phyloP scores from a whole-genome alignment of 2,113 vertebrate genomes.

The Microcebus murinus region DNA sequence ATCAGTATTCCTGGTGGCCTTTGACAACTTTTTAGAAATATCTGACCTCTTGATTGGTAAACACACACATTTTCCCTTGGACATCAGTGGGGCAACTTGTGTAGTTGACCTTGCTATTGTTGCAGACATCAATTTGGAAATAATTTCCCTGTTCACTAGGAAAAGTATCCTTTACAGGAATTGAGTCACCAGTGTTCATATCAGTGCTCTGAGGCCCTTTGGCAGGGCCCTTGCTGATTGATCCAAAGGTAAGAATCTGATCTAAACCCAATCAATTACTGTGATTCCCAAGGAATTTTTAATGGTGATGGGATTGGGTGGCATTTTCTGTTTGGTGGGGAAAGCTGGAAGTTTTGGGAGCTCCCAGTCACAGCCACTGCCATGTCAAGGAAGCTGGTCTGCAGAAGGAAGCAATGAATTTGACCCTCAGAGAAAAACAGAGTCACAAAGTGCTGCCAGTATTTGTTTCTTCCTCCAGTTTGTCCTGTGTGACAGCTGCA shows the following conservation, averaged over 20 bases:
- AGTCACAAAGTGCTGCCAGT: not conserved
- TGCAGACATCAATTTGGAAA: not conserved
- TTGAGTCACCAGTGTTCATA: not conserved
- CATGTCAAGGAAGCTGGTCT: not conserved
- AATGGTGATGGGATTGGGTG: not conserved
- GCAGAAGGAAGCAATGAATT: too few species aligned
- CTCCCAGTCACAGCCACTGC: not conserved
- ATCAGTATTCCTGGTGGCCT: not conserved
- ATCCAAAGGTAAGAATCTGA: not conserved
- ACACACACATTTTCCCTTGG: not conserved
- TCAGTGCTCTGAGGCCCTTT: not conserved
- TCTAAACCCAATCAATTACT: not conserved
- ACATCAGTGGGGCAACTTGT: not conserved
- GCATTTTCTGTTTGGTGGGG: not conserved
- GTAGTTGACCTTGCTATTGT: not conserved
- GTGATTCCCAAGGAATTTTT: not conserved
- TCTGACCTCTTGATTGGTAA: not conserved
- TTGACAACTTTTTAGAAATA: not conserved
- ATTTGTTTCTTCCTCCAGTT: not conserved
- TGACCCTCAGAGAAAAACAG: not conserved
- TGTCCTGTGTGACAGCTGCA: not conserved
- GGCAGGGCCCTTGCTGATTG: not conserved
- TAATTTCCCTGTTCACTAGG: not conserved
- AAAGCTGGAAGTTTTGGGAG: not conserved
- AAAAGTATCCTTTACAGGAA: not conserved